A percentile compares a stretch with the other conserved stretches of the same genome.
These are phyloP conservation scores for Orestias chungarensis DNA, from an alignment of 2,797 vertebrate species.

Conservation along the genomic window DNA sequence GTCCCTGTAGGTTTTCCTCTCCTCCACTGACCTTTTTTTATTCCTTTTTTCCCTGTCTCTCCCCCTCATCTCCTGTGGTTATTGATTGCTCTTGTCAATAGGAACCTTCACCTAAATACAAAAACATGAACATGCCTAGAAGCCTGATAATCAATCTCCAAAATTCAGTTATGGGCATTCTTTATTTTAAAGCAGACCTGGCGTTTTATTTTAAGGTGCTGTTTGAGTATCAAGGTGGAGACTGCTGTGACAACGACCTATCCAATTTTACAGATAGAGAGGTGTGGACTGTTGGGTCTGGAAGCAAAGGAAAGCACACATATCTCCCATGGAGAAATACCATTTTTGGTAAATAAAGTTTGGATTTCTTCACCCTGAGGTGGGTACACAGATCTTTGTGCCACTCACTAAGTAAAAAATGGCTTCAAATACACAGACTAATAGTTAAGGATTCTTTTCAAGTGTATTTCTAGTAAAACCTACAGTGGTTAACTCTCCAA, in stretches of 20 bases:
- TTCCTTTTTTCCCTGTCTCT: conserved; percentile 32
- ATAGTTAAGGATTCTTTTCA: not conserved
- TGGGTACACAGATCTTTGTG: conserved; percentile 35
- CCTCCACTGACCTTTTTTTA: conserved; percentile 17
- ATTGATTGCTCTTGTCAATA: conserved; percentile 65
- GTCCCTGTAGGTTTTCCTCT: conserved; percentile 36
- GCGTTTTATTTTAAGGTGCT: conserved; percentile 16
- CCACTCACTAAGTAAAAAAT: conserved; percentile 19
- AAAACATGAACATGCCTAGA: conserved; percentile 63
- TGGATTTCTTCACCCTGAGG: conserved; percentile 36
- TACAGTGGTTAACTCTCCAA: not conserved
- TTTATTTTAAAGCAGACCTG: conserved; percentile 20
- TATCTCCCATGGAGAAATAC: not conserved
- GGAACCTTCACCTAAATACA: conserved; percentile 56
- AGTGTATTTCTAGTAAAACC: not conserved
- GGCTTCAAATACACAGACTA: conserved; percentile 1
- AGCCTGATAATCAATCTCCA: conserved; percentile 43
- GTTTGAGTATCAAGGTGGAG: not conserved
- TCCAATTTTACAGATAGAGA: conserved; percentile 28
- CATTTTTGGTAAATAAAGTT: conserved; percentile 42
- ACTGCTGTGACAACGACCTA: conserved; percentile 1
- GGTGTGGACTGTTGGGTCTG: conserved; percentile 9
- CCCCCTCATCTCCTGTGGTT: conserved; percentile 47
- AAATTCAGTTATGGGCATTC: conserved; percentile 21
- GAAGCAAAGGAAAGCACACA: not conserved